Evolutionary conservation across 2,888 invertebrate species (phyloP).

Genomic region (Dolomedes plantarius): DNA sequence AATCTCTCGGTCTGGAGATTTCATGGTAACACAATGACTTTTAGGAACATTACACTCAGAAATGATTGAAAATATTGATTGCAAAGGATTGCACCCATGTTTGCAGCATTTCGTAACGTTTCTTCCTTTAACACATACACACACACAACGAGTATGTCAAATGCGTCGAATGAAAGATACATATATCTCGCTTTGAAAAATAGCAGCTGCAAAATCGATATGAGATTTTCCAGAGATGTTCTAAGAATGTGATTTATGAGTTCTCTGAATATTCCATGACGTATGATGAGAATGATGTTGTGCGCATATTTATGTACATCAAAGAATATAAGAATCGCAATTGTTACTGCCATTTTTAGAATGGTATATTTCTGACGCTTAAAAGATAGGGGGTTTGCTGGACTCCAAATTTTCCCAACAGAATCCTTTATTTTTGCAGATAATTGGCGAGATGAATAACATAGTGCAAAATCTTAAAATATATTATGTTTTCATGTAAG

Average conservation of each 20-base stretch:
- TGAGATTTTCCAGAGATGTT: constrained; percentile 16
- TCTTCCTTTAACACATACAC: no score
- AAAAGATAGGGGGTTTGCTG: no score
- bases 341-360: background rate
- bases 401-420: no score
- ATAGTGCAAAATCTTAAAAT: no score
- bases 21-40: no score
- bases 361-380: no score
- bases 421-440: no score
- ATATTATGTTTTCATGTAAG: no score
- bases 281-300: background rate
- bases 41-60: no score
- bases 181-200: constrained; percentile 8
- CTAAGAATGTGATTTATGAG: constrained; percentile 12
- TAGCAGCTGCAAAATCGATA: constrained; percentile 16
- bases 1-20: no score
- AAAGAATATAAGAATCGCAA: background rate
- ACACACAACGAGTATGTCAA: constrained; percentile 6
- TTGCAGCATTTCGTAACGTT: background rate
- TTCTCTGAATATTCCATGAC: constrained; percentile 9
- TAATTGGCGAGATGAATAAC: no score
- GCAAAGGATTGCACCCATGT: background rate
- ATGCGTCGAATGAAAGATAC: constrained; percentile 6
- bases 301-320: background rate
- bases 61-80: background rate